Evolutionary conservation across 2,888 invertebrate genomes (phyloP).

Genomic region (Gymnocheta viridis): DNA sequence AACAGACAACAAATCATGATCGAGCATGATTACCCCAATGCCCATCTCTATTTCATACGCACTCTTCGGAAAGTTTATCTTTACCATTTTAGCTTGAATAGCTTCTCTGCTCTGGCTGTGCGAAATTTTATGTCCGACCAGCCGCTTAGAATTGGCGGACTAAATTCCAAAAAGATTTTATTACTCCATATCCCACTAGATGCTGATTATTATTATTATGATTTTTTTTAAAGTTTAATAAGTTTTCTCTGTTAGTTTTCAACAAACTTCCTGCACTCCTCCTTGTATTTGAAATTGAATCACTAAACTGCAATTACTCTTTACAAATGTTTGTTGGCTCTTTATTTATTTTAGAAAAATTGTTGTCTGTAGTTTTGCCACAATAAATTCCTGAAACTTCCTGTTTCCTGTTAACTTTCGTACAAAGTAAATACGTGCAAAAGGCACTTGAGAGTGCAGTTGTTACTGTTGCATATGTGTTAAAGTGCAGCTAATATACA

Average conservation of each 20-base stretch:
- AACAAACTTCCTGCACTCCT: not conserved
- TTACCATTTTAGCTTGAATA: too few species aligned
- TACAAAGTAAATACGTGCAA: not conserved
- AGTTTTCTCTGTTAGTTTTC: not conserved
- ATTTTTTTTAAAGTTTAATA: too few species aligned
- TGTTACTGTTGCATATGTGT: conserved; percentile 19
- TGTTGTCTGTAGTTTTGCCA: not conserved
- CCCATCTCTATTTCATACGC: too few species aligned
- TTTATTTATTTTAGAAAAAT: not conserved
- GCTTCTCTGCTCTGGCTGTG: too few species aligned
- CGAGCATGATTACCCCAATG: too few species aligned
- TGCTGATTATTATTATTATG: too few species aligned
- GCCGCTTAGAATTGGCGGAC: too few species aligned
- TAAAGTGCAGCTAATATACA: conserved; percentile 51
- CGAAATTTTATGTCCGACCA: too few species aligned
- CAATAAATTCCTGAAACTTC: conserved; percentile 29
- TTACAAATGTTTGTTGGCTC: not conserved
- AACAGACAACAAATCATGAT: too few species aligned
- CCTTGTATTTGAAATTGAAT: not conserved
- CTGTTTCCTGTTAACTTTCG: conserved; percentile 33
- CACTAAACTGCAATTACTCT: conserved; percentile 26
- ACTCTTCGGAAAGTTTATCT: too few species aligned
- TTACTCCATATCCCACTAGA: too few species aligned
- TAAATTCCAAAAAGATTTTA: too few species aligned
- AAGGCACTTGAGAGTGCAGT: not conserved